A percentile compares a stretch with the other conserved stretches of the same genome.
These are phyloP conservation scores for Mus pahari DNA, from an alignment of 2,113 vertebrate genomes.

Conservation along the genomic window DNA sequence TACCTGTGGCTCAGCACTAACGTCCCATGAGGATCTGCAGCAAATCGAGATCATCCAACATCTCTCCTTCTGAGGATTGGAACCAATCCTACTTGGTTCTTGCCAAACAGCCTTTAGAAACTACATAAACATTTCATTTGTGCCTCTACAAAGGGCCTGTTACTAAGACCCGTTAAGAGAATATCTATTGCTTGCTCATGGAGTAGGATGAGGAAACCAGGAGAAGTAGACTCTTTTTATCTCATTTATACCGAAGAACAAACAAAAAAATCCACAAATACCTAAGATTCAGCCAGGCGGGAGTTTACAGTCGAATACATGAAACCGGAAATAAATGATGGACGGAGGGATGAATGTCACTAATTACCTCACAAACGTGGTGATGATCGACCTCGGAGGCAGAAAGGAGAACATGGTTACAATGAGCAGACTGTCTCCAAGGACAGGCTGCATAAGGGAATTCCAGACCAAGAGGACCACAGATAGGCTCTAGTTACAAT, in stretches of 20 bases:
- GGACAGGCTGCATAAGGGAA: rapidly evolving
- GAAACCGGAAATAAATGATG: not conserved
- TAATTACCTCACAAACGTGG: not conserved
- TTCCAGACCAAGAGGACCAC: not conserved
- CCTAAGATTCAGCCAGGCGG: not conserved
- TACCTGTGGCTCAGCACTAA: not conserved
- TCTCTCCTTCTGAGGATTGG: not conserved
- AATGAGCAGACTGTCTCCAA: not conserved
- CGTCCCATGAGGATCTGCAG: not conserved
- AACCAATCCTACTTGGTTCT: not conserved
- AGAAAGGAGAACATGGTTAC: not conserved
- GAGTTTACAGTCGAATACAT: not conserved
- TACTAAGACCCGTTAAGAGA: not conserved
- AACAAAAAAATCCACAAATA: not conserved
- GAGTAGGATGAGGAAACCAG: not conserved
- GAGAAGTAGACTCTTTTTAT: not conserved
- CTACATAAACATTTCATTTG: not conserved
- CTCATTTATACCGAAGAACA: not conserved
- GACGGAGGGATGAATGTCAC: not conserved
- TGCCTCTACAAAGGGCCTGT: not conserved
- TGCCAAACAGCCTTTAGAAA: not conserved
- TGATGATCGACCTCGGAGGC: too few species aligned
- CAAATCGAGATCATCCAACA: not conserved
- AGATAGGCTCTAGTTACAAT: not conserved
- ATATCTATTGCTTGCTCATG: not conserved